A percentile compares a stretch with the other conserved stretches of the same genome.
Evolutionary conservation across 2,888 invertebrate species (phyloP).

Genomic region (Gisinianus flammeolus): DNA sequence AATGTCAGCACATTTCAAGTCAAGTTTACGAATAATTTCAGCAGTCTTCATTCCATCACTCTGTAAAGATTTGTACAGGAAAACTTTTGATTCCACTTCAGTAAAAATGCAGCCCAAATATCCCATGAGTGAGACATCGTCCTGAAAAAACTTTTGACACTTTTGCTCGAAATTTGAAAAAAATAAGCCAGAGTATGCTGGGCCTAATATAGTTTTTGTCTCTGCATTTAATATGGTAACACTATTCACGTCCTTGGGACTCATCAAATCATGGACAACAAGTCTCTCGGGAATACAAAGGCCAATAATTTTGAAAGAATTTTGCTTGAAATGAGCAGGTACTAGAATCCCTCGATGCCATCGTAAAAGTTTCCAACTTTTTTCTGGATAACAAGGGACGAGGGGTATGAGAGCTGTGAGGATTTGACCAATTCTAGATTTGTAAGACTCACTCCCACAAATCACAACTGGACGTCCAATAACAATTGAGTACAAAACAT

Average conservation of each 20-base stretch:
- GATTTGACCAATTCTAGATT: conserved; percentile 45
- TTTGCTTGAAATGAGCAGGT: conserved; percentile 57
- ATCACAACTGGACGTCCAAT: conserved; percentile 56
- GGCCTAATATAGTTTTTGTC: conserved; percentile 50
- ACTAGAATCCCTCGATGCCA: conserved; percentile 61
- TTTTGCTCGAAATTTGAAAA: conserved; percentile 50
- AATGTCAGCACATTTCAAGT: conserved; percentile 48
- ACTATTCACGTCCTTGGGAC: conserved; percentile 53
- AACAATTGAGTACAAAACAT: conserved; percentile 59
- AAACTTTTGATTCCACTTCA: conserved; percentile 58
- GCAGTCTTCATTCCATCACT: conserved; percentile 32
- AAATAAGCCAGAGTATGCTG: conserved; percentile 53
- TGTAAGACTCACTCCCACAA: conserved; percentile 49
- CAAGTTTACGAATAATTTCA: conserved; percentile 44
- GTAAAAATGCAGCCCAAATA: conserved; percentile 57
- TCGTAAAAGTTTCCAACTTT: conserved; percentile 53
- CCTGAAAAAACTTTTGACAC: conserved; percentile 41
- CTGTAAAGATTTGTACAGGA: conserved; percentile 53
- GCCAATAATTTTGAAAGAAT: conserved; percentile 59
- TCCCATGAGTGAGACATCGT: conserved; percentile 56
- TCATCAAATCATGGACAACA: conserved; percentile 60
- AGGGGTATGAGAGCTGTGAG: conserved; percentile 53
- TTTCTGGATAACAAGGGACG: conserved; percentile 47
- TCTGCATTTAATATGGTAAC: conserved; percentile 54
- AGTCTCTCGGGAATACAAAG: conserved; percentile 60